Evolutionary conservation across 1,140 invertebrate species (phyloP).

Genomic region (Fopius arisanus): DNA sequence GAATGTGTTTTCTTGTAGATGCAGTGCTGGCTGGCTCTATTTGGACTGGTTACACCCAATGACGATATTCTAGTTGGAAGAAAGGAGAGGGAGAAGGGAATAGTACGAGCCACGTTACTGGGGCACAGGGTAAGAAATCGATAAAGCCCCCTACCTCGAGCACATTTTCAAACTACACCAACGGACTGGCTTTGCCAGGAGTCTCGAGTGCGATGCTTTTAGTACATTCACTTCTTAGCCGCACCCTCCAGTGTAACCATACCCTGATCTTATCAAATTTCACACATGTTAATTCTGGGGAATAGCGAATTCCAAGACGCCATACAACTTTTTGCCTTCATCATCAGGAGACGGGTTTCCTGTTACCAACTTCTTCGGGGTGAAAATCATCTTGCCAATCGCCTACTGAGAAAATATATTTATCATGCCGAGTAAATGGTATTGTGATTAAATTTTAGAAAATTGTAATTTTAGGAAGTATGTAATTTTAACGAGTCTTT

Average conservation of each 20-base stretch:
- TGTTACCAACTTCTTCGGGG: too few species aligned
- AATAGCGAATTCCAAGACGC: neutral
- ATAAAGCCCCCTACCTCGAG: slow-evolving; percentile 55
- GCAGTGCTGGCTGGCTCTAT: neutral
- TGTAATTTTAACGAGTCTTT: too few species aligned
- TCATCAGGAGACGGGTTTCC: neutral
- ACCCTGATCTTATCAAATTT: neutral
- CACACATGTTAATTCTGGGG: neutral
- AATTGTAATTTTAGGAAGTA: too few species aligned
- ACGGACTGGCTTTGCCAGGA: slow-evolving; percentile 17
- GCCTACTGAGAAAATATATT: too few species aligned
- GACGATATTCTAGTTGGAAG: slow-evolving; percentile 6
- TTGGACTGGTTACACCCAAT: slow-evolving; percentile 25
- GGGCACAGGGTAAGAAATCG: slow-evolving; percentile 62
- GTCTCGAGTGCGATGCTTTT: neutral
- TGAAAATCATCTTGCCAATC: too few species aligned
- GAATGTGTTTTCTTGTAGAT: slow-evolving; percentile 34
- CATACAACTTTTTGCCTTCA: neutral
- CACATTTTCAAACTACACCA: slow-evolving; percentile 18
- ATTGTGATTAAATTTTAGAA: too few species aligned
- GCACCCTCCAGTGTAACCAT: slow-evolving; percentile 46
- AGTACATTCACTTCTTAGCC: slow-evolving; percentile 49
- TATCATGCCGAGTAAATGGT: too few species aligned
- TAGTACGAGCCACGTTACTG: slow-evolving; percentile 51
- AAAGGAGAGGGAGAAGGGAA: neutral